A percentile compares a stretch with the other conserved stretches of the same genome.
phyloP scores from a whole-genome alignment of 1,140 invertebrate genomes.

The Oedothorax gibbosus region DNA sequence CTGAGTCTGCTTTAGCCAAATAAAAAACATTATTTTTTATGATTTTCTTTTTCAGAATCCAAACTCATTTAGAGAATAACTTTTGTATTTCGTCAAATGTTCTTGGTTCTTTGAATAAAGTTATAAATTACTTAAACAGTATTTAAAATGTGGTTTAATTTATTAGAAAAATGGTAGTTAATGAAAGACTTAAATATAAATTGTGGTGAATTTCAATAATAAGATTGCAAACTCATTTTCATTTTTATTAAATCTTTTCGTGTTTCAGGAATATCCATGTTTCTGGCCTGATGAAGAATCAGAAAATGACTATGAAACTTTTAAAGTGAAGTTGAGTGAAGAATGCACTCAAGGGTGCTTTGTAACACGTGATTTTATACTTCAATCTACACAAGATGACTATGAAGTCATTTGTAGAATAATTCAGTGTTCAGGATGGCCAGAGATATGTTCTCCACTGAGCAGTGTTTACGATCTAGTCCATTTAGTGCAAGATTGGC shows the following conservation, averaged over 20 bases:
- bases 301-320: conserved; percentile 82
- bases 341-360: conserved; percentile 67
- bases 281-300: conserved; percentile 87
- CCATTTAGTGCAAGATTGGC: conserved; percentile 79
- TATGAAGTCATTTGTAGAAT: conserved; percentile 91
- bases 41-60: no score
- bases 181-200: no score
- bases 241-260: background rate
- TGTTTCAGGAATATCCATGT: conserved; percentile 77
- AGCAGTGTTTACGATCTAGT: conserved; percentile 78
- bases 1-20: no score
- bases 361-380: conserved; percentile 68
- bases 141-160: no score
- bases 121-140: no score
- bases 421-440: conserved; percentile 85
- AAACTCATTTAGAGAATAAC: no score
- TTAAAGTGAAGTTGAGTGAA: conserved; percentile 81
- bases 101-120: no score
- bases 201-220: no score
- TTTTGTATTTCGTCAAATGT: no score
- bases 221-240: no score
- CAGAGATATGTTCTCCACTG: conserved; percentile 73
- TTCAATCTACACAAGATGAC: conserved; percentile 81
- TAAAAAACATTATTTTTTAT: no score
- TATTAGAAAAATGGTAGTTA: no score